Evolutionary conservation across 2,113 vertebrate species (phyloP), one percentile per base, ranked within the genome.

Genomic region (Colossoma macropomum): DNA sequence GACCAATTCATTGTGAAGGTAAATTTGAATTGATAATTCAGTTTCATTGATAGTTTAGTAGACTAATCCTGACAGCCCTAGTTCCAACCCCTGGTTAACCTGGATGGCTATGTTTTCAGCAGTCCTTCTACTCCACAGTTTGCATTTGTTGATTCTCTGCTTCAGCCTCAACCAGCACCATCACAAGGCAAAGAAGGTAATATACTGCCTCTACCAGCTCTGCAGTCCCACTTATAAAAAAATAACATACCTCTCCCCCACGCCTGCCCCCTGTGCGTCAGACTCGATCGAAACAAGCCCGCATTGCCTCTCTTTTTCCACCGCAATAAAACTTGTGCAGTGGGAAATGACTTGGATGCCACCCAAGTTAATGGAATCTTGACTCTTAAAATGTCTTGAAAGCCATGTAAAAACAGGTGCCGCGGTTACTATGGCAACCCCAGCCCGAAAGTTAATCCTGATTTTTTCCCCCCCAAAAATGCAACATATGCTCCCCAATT

Each of bases 361-460:
- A 71, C 65, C 84, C 73, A 79, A 76, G 65, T 81, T 85, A 77
- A 85, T 81, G 68, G 54, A 81, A 81, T 77, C 74, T 27, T 13
- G 38, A 68, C 83, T 75, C 54, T 77, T 81, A 77, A 81, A 77
- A 80, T 4, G 1, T 72, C 75, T 81, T 81, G 74, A 85, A 85
- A 66, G 56, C 66, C 73, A 77, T 45, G 30, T 72, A 73, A 77
- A 85, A 73, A 72, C 74, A 81, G 79, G 79, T 77, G 80, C 50
- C 41, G 15, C 3, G 9, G 84, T 85, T 85, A 45, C 84, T 65
- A 85, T 73, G 79, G 80, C 68, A 81, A 85, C 84, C 17, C 56
- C 59, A 60, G 23, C 66, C 41, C 28, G 75, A 50, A 52, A 77
- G 66, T 56, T 80, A 65, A 77, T 66, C 65, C 59, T 62, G 54